A percentile compares a stretch with the other conserved stretches of the same genome.
Conservation (phyloP, 2,888 invertebrate species). For the Phyto melanocephala region DNA sequence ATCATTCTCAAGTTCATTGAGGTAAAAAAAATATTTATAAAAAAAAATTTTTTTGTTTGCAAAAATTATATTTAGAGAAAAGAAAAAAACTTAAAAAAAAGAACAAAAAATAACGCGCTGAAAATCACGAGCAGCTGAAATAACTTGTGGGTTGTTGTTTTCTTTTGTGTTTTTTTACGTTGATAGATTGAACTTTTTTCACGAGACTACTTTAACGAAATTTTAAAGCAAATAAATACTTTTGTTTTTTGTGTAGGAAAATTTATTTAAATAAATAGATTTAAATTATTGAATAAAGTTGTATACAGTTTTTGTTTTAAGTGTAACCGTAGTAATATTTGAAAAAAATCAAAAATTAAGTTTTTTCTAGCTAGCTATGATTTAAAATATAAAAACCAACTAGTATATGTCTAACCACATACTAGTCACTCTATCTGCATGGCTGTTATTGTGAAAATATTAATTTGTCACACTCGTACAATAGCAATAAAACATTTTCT, state of each 20-base stretch:
- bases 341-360: no score
- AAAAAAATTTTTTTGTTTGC: conserved; percentile 21
- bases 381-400: no score
- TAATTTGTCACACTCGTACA: no score
- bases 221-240: not conserved
- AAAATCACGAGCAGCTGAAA: not conserved
- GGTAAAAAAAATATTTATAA: conserved; percentile 1
- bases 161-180: not conserved
- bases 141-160: not conserved
- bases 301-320: no score
- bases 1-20: conserved; percentile 49
- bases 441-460: no score
- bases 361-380: no score
- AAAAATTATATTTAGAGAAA: no score
- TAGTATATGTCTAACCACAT: no score
- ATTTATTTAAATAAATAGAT: not conserved
- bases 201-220: conserved; percentile 22
- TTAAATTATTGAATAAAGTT: no score
- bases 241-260: not conserved
- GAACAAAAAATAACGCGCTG: not conserved
- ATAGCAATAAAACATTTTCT: no score
- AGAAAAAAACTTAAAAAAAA: not conserved
- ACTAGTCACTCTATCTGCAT: no score
- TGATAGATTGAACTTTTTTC: conserved; percentile 14
- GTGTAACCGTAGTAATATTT: no score